Evolutionary conservation across 2,888 invertebrate genomes (phyloP), one percentile per base, ranked within the genome.

Genomic region (Nebria salina): DNA sequence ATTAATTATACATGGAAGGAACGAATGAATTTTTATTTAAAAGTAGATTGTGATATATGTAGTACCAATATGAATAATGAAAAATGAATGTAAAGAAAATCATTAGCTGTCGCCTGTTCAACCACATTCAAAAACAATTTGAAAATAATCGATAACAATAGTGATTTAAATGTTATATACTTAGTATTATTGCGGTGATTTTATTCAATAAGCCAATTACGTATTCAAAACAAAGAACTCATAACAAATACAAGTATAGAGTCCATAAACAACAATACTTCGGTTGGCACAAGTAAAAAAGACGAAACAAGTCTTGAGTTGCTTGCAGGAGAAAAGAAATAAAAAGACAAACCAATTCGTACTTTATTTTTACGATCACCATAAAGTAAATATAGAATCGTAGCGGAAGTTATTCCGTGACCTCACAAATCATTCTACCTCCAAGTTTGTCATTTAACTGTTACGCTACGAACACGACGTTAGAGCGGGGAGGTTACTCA

Each of bases 301-400:
- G 54, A 54, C 54, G 11, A 54, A 54, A 54, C 54, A 54, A 54
- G 54, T 54, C 54, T 54, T 54, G 34, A 34, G 34, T 34, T 34
- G 34, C 34, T 34, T 34, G 34, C 34, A 34, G 54, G 54, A 7
- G 54, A 54, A 13, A 77, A 34, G 77, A 72, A 72, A 77, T 65
- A 54, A 77, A n/a, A 20, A 70, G 41, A 42, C 70, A 70, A 73
- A 66, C 68, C 75, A 79, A 79, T 79, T 74, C 78, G 79, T 74
- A 79, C 74, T 79, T 79, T 79, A 79, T 79, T 79, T 78, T 79
- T 79, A 79, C 79, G 79, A 79, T 79, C 43, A 75, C 72, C 74
- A 79, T 79, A 79, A 79, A 79, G 79, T 75, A 79, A 75, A 79
- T 79, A 79, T 79, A 79, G 79, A 79, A 54, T 66, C 79, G 26